These are phyloP conservation scores for Scaptomyza polygonia DNA, from an alignment of 2,888 invertebrate genomes.

Conservation along the genomic window DNA sequence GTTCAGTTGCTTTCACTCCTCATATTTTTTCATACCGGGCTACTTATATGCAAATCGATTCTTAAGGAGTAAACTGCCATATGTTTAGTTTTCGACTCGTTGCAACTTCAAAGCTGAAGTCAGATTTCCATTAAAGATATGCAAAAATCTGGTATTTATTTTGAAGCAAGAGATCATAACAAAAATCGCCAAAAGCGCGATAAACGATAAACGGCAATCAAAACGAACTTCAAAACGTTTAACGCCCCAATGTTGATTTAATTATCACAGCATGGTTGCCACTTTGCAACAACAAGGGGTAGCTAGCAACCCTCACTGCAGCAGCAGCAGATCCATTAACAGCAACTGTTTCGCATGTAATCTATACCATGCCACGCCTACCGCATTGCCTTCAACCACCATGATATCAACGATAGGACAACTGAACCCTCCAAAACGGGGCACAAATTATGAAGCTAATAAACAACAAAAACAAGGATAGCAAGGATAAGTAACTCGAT, in stretches of 20 bases:
- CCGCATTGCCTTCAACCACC: constrained; percentile 47
- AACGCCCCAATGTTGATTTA: constrained; percentile 71
- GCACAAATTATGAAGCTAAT: constrained; percentile 79
- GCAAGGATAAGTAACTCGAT: constrained; percentile 39
- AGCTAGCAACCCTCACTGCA: constrained; percentile 32
- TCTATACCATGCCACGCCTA: constrained; percentile 76
- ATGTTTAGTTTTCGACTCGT: not conserved
- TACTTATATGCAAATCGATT: too few species aligned
- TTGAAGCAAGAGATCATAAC: constrained; percentile 18
- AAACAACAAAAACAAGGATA: constrained; percentile 65
- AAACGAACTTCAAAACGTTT: constrained; percentile 71
- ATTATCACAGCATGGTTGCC: constrained; percentile 78
- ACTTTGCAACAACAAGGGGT: constrained; percentile 20
- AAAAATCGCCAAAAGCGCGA: constrained; percentile 29
- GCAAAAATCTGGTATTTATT: constrained; percentile 46
- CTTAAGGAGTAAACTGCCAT: too few species aligned
- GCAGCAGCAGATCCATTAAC: constrained; percentile 56
- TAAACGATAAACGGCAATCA: constrained; percentile 61
- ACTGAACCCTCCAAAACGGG: constrained; percentile 53
- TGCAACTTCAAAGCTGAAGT: constrained; percentile 26
- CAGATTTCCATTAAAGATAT: constrained; percentile 68
- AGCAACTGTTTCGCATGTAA: constrained; percentile 75
- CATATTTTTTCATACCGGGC: too few species aligned
- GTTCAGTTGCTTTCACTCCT: too few species aligned
- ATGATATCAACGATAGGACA: constrained; percentile 20